These are phyloP conservation scores for Stomatorhinus ivindoensis DNA, from an alignment of 2,113 vertebrate species.

Conservation along the genomic window DNA sequence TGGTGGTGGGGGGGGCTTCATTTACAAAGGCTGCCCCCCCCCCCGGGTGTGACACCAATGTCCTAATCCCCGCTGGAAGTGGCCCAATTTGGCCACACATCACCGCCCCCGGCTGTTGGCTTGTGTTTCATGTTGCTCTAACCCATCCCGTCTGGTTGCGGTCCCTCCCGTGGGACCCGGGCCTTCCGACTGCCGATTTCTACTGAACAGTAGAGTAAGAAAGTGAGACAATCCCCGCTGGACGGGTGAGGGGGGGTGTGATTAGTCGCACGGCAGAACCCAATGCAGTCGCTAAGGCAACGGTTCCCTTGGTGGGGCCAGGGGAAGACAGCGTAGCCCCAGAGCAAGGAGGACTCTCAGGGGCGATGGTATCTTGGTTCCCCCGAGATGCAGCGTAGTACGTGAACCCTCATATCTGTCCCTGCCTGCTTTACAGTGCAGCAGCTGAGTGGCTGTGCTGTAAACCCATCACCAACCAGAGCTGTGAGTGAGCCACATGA, in stretches of 20 bases:
- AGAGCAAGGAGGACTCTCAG: not conserved
- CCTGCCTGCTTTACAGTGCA: not conserved
- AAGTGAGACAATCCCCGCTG: constrained; percentile 25
- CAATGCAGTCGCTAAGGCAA: not conserved
- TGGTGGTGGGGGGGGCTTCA: no score
- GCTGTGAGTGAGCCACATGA: not conserved
- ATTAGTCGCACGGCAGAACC: not conserved
- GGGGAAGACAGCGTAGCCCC: not conserved
- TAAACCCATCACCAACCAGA: not conserved
- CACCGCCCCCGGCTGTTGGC: not conserved
- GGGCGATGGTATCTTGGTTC: not conserved
- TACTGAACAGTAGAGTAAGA: constrained; percentile 28
- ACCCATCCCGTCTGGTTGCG: not conserved
- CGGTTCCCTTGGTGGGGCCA: not conserved
- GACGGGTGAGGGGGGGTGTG: not conserved
- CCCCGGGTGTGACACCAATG: not conserved
- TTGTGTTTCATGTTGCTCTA: not conserved
- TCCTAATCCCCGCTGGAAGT: constrained; percentile 8
- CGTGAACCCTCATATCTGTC: not conserved
- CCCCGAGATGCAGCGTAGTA: not conserved
- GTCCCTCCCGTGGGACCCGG: not conserved
- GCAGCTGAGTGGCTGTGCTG: not conserved
- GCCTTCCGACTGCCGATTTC: not conserved
- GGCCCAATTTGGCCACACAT: constrained; percentile 2
- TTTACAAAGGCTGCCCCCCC: not conserved